Evolutionary conservation across 2,797 vertebrate species (phyloP), one percentile per base, ranked within the genome.

Genomic region (Poeciliopsis turneri): DNA sequence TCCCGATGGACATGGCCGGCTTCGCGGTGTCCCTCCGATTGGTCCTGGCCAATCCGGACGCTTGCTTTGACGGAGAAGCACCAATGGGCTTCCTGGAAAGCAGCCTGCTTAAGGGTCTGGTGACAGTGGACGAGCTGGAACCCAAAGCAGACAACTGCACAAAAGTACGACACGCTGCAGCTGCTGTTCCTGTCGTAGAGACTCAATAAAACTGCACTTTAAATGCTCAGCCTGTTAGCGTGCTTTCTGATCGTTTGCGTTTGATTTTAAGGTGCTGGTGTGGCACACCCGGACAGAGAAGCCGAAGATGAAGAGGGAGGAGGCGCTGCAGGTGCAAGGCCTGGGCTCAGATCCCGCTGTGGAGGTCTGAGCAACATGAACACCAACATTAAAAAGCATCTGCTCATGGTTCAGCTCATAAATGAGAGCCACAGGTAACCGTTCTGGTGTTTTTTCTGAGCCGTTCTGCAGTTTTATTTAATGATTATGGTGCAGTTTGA

Each of bases 281-380:
- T 98, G 97, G 97, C 97, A 99, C 83, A 99, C 97, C 0, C 94
- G 97, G 45, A 97, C 97, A 0, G 97, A 99, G 94, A 98, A 97
- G 82, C 97, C 97, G 15, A 98, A 98, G 92, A 97, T 98, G 97
- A 98, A 97, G 87, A 94, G 97, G 55, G 97, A 99, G 88, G 97
- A 98, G 15, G 94, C 96, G 72, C 92, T 99, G 73, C 96, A 96
- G 91, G 96, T 96, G 78, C 96, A 97, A 89, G 97, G 97, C 45
- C 92, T 95, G 76, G 97, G 97, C n/a, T 98, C 97, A 11, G 96
- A 98, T 88, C 96, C 96, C 1, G 90, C 90, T 25, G 91, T 98
- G 59, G 97, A 98, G 92, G 97, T 98, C 91, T 98, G 93, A 97
- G 61, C 71, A 49, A 57, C 57, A 47, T 59, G 46, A n/a, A 74